Conservation (phyloP, 2,888 invertebrate genomes). For the Drosophila formosana region DNA sequence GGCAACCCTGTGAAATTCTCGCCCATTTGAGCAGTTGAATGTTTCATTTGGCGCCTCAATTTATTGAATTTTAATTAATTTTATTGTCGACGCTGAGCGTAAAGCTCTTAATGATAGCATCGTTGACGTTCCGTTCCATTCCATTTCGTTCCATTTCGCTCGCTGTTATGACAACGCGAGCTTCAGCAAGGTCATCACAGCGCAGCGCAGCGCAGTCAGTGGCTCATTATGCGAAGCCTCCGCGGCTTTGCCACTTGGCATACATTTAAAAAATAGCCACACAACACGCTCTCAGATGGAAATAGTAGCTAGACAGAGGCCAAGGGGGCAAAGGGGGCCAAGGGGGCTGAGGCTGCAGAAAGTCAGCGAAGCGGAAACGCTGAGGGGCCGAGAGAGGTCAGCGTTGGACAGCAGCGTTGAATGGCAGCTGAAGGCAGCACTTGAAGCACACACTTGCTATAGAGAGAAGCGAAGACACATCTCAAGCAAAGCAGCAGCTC, state of each 20-base stretch:
- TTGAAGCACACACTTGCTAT: no score
- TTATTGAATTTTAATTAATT: slow-evolving; percentile 80
- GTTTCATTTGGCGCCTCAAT: slow-evolving; percentile 67
- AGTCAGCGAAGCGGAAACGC: neutral
- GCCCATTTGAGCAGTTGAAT: slow-evolving; percentile 45
- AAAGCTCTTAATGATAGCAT: slow-evolving; percentile 68
- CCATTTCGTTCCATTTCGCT: slow-evolving; percentile 15
- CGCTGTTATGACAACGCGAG: no score
- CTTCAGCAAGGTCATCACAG: slow-evolving; percentile 66
- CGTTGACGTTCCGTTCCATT: slow-evolving; percentile 8
- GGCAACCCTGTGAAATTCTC: neutral
- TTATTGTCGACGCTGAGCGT: slow-evolving; percentile 63
- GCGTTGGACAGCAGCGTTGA: neutral
- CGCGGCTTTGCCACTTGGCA: no score
- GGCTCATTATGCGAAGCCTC: slow-evolving; percentile 75
- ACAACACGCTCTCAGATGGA: neutral
- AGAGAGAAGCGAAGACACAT: neutral
- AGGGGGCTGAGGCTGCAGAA: no score
- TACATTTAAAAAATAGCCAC: slow-evolving; percentile 54
- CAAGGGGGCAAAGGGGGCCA: neutral
- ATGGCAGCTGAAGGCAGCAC: no score
- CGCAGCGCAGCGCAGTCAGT: slow-evolving; percentile 40
- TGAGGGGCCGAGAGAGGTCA: neutral
- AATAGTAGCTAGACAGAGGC: neutral
- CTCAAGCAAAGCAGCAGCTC: neutral